A percentile compares a stretch with the other conserved stretches of the same genome.
Evolutionary conservation across 1,140 invertebrate species (phyloP).

Genomic region (Drosophila lini): DNA sequence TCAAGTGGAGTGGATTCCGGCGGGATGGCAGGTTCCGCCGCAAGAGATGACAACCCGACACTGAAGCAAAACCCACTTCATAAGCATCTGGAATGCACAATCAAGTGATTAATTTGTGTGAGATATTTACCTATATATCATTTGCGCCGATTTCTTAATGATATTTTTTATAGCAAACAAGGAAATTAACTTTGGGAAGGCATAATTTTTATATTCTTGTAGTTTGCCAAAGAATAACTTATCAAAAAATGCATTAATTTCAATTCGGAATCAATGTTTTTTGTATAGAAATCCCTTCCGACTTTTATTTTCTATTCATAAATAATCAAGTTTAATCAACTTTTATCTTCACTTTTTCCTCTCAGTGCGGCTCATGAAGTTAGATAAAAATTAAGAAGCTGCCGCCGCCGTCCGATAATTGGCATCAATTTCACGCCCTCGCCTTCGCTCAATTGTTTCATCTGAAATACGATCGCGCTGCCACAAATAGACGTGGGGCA

Average conservation of each 20-base stretch:
- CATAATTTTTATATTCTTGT: no score
- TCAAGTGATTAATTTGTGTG: constrained; percentile 1
- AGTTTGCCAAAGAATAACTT: no score
- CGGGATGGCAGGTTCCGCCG: constrained; percentile 57
- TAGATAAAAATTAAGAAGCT: constrained; percentile 41
- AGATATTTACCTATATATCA: no score
- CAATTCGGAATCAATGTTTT: no score
- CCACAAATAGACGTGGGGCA: constrained; percentile 48
- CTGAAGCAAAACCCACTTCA: constrained; percentile 4
- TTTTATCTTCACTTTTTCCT: neutral
- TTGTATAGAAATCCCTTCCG: no score
- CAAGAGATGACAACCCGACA: constrained; percentile 33
- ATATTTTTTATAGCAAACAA: no score
- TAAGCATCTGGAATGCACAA: constrained; percentile 8
- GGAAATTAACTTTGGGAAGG: no score
- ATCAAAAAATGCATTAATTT: no score
- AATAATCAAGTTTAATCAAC: no score
- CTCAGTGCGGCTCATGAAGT: neutral
- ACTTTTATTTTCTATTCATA: no score
- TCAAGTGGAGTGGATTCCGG: constrained; percentile 56
- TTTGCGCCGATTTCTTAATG: no score
- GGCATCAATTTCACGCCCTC: constrained; percentile 69
- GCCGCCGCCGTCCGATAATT: constrained; percentile 42
- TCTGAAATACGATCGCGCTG: constrained; percentile 67
- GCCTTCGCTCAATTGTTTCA: constrained; percentile 73